Base-by-base conservation (phyloP, 2,113 vertebrate species). In the Myxocyprinus asiaticus region DNA sequence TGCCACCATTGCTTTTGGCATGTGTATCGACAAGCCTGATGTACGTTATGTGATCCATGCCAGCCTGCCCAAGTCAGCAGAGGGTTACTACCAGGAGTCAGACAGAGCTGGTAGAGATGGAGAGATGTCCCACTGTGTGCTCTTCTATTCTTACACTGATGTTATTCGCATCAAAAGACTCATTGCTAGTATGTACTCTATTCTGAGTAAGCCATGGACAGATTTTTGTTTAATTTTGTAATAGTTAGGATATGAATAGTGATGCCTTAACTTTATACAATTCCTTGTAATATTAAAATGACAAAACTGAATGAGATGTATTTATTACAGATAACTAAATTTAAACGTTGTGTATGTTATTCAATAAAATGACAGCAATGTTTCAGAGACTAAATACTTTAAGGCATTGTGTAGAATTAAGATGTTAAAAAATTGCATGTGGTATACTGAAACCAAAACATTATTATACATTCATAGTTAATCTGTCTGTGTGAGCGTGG, bases 11-110 rank as follows among this genome's bases (percentile, higher is more conserved):
- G 97, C 98, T 0, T 99, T 99, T 51, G 97, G 97, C 1, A 99
- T 99, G 98, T 97, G 98, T 14, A 98, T 99, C 0, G 98, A 99
- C 85, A 99, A 99, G 9, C 97, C 98, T 0, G 98, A 99, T 0
- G 98, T 99, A 47, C 94, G 98, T 61, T 99, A 96, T 1, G 98
- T 99, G n/a, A 97, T 99, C 88, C 98, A 99, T 0, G 96, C 97
- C 0, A 96, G 96, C 66, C 92, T 99, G 0, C 98, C 98, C 0
- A 99, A 99, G 7, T 99, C 97, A 0, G n/a, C 99, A 10, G 98
- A 99, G 42, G 98, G 98, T 1, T 99, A 97, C 89, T 99, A 99
- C 80, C 98, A 99, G 48, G 98, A 99, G 76, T 98, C 98, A 0
- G 98, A 97, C 58, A 88, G 98, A 68, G 96, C 97, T 0, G 98